phyloP scores from a whole-genome alignment of 2,888 invertebrate species.

The Diabrotica balteata region DNA sequence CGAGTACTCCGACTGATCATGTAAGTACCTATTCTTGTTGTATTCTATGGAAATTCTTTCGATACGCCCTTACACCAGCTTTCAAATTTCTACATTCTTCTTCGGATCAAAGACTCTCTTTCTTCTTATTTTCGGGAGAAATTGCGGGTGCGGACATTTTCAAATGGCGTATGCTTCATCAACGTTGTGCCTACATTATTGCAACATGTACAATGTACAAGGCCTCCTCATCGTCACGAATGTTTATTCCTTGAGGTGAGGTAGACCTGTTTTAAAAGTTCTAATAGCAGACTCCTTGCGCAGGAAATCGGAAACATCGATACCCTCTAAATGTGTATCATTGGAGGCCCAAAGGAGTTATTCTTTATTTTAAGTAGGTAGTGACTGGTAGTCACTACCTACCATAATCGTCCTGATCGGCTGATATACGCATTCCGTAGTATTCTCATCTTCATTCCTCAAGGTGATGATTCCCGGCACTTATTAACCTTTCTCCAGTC shows the following conservation, averaged over 20 bases:
- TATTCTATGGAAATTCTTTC: conserved; percentile 96
- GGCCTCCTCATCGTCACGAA: conserved; percentile 89
- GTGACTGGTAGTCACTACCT: conserved; percentile 91
- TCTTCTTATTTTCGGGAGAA: conserved; percentile 71
- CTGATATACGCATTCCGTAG: too few relatives aligned
- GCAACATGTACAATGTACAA: conserved; percentile 84
- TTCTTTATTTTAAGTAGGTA: conserved; percentile 95
- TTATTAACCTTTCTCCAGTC: conserved; percentile 79
- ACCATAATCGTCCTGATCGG: conserved; percentile 82
- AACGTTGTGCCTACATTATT: conserved; percentile 94
- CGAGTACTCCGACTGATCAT: conserved; percentile 93
- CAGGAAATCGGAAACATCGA: conserved; percentile 82
- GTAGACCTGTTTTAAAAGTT: conserved; percentile 63
- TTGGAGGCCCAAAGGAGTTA: conserved; percentile 93
- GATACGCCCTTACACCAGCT: conserved; percentile 89
- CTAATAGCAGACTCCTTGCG: conserved; percentile 62
- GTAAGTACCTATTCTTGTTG: conserved; percentile 92
- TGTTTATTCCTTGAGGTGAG: conserved; percentile 76
- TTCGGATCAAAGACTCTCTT: conserved; percentile 84
- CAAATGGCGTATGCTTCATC: conserved; percentile 88
- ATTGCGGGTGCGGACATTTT: conserved; percentile 60
- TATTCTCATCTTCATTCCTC: too few relatives aligned
- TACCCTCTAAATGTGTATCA: conserved; percentile 65
- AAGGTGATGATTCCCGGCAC: conserved; percentile 14
- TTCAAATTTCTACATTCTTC: conserved; percentile 98